Base-by-base conservation (phyloP, 2,797 vertebrate genomes). In the Apogon hyalosoma region DNA sequence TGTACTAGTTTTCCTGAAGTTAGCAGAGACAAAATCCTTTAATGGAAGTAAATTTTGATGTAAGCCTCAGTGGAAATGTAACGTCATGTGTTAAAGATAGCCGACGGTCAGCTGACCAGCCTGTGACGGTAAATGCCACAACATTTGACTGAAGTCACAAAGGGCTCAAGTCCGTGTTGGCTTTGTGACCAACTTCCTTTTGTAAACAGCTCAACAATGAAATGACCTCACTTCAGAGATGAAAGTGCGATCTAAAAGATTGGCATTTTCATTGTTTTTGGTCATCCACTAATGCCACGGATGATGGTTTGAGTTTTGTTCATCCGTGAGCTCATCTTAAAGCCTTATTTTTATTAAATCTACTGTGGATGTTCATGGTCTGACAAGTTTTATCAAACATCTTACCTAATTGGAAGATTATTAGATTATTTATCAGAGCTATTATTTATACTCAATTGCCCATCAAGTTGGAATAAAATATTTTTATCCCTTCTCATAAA, bases 1-100 rank as follows among this genome's bases (percentile, higher is more conserved):
- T 31, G 46, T 31, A 60, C 11, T 53, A 42, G 14, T 41, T 52
- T 68, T 57, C 48, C 64, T 60, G 50, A 76, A 7, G 18, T 57
- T 50, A 55, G 12, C 8, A 15, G n/a, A 4, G 9, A 63, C 65
- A 72, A 85, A 79, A 78, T 65, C 75, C 79, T 83, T 73, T 54
- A 69, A 77, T 63, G 69, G 77, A 65, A 9, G 42, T 54, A 11
- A 59, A 8, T 41, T 73, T 48, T 75, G 47, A 70, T 49, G 60
- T 58, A 15, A 36, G 11, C 24, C 24, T 51, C 50, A 40, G 38
- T 36, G 51, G 49, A 63, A 59, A 36, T 61, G 51, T 46, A 13
- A 12, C 41, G 11, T 61, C 61, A 59, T 46, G 49, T 24, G 65
- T 61, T 71, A 54, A 61, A 68, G 43, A 67, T 24, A 58, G 55